Evolutionary conservation across 2,113 vertebrate species (phyloP).

Genomic region (Plecotus auritus): DNA sequence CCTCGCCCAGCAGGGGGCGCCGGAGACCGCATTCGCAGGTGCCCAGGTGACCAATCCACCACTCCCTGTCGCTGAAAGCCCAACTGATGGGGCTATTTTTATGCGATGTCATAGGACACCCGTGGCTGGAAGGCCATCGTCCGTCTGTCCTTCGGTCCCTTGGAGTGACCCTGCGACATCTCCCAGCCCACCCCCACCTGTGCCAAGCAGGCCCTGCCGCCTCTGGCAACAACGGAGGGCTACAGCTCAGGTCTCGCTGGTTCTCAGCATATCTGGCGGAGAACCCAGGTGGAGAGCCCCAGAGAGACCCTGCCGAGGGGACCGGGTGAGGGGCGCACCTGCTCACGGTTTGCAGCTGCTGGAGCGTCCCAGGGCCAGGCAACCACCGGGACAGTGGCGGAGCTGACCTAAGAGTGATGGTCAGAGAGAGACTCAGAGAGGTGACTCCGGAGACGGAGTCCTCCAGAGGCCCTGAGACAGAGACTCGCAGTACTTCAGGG

Average conservation of each 20-base stretch:
- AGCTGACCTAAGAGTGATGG: not conserved
- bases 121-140: conserved; percentile 32
- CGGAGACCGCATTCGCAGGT: not conserved
- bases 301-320: not conserved
- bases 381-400: not conserved
- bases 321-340: not conserved
- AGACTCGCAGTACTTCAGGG: not conserved
- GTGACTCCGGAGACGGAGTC: not conserved
- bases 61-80: not conserved
- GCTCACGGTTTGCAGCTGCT: not conserved
- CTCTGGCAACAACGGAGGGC: not conserved
- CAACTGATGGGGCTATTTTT: conserved; percentile 57
- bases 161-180: conserved; percentile 47
- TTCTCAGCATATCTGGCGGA: not conserved
- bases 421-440: not conserved
- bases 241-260: not conserved
- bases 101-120: conserved; percentile 60
- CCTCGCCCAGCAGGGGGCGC: conserved; percentile 53
- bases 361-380: not conserved
- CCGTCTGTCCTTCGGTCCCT: conserved; percentile 61
- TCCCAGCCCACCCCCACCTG: not conserved
- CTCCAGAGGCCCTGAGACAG: not conserved
- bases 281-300: not conserved
- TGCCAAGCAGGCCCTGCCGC: not conserved
- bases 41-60: not conserved